phyloP scores from a whole-genome alignment of 53 echinoderm and acorn worm species.

The Patiria pectinifera region DNA sequence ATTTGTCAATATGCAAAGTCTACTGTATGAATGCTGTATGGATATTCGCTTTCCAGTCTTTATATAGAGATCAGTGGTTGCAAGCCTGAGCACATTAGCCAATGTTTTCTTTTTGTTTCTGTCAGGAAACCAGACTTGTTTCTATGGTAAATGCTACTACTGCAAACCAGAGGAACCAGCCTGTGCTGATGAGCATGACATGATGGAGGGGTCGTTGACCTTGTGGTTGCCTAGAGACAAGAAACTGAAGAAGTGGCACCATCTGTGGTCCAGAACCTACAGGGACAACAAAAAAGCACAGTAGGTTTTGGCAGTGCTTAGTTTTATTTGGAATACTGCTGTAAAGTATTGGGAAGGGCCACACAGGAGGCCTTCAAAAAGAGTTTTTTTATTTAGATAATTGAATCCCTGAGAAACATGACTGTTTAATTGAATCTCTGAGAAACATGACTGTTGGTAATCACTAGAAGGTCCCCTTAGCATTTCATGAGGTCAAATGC shows the following conservation, averaged over 20 bases:
- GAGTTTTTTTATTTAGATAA: no score
- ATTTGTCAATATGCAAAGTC: no score
- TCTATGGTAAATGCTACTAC: conserved; percentile 97
- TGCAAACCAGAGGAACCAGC: conserved; percentile 89
- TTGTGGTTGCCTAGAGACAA: conserved; percentile 85
- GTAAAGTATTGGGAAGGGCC: no score
- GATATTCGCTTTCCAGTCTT: no score
- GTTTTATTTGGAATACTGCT: not conserved
- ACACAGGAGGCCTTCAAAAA: no score
- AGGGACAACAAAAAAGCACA: conserved; percentile 82
- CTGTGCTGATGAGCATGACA: conserved; percentile 78
- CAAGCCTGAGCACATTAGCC: not conserved
- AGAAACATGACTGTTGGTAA: no score
- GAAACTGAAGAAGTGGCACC: conserved; percentile 82
- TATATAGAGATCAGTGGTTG: no score
- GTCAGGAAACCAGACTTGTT: conserved; percentile 87
- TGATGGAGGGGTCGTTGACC: conserved; percentile 97
- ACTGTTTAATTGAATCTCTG: no score
- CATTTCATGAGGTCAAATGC: no score
- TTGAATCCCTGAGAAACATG: no score
- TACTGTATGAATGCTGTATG: no score
- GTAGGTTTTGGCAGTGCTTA: conserved; percentile 50
- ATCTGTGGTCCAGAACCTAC: conserved; percentile 95
- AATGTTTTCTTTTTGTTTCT: not conserved
- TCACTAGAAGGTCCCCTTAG: no score